Conservation (phyloP, 2,797 vertebrate species). For the Xenops minutus region DNA sequence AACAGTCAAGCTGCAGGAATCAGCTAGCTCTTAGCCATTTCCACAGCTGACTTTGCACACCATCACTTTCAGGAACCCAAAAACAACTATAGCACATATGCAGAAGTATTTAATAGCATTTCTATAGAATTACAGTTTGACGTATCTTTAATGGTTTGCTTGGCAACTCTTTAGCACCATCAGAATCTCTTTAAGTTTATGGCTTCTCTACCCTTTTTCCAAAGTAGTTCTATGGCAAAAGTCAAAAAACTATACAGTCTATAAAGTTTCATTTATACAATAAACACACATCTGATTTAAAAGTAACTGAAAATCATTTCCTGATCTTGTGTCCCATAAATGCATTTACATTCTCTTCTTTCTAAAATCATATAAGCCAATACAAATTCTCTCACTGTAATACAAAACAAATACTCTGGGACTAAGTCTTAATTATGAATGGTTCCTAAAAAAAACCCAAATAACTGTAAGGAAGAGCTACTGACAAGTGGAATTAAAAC, state of each 20-base stretch:
- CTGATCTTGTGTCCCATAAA: neutral
- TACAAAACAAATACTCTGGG: neutral
- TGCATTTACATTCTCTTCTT: neutral
- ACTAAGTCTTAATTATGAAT: neutral
- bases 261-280: slow-evolving; percentile 21
- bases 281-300: neutral
- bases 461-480: neutral
- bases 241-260: neutral
- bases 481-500: neutral
- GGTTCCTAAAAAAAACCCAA: neutral
- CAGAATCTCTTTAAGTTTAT: slow-evolving; percentile 33
- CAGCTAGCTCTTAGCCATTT: neutral
- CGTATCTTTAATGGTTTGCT: slow-evolving; percentile 30
- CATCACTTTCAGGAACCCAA: neutral
- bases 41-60: slow-evolving; percentile 34
- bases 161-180: neutral
- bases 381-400: neutral
- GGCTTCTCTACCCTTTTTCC: neutral
- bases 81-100: neutral
- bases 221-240: neutral
- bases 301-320: neutral
- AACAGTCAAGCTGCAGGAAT: slow-evolving; percentile 19
- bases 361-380: rapidly evolving
- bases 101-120: slow-evolving; percentile 8
- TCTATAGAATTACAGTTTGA: slow-evolving; percentile 13